Evolutionary conservation across 2,113 vertebrate genomes (phyloP).

Genomic region (Gavia stellata): DNA sequence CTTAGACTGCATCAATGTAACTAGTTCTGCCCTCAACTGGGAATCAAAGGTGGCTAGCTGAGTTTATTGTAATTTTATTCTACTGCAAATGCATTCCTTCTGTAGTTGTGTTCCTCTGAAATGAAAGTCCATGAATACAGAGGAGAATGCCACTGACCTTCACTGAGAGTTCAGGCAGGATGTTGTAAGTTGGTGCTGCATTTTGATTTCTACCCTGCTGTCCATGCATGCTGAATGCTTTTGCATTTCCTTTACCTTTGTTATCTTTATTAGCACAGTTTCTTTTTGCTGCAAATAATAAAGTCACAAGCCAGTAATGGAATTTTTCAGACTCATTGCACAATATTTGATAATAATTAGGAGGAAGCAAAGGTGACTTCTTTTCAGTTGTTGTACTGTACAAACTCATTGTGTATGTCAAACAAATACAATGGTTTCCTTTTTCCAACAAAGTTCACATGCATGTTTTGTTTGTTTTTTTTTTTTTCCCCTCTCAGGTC

Average conservation of each 20-base stretch:
- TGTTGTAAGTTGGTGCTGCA: neutral
- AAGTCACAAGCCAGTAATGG: neutral
- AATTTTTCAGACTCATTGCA: constrained; percentile 7
- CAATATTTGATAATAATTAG: neutral
- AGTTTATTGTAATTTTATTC: neutral
- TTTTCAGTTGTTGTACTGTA: neutral
- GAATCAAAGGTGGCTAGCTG: neutral
- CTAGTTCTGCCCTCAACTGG: neutral
- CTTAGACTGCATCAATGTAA: neutral
- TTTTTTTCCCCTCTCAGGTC: neutral
- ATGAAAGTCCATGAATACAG: neutral
- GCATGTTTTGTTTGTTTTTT: neutral
- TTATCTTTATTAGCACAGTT: neutral
- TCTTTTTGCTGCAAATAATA: neutral
- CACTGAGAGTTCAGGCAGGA: neutral
- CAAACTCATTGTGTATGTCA: neutral
- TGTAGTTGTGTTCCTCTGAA: neutral
- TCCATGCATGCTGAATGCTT: neutral
- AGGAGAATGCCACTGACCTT: neutral
- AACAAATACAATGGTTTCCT: neutral
- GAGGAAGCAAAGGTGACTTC: neutral
- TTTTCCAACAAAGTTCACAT: neutral
- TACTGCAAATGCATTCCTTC: neutral
- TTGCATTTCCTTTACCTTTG: neutral
- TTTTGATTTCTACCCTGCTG: neutral